Evolutionary conservation across 2,797 vertebrate genomes (phyloP), one percentile per base, ranked within the genome.

Genomic region (Trachops cirrhosus): DNA sequence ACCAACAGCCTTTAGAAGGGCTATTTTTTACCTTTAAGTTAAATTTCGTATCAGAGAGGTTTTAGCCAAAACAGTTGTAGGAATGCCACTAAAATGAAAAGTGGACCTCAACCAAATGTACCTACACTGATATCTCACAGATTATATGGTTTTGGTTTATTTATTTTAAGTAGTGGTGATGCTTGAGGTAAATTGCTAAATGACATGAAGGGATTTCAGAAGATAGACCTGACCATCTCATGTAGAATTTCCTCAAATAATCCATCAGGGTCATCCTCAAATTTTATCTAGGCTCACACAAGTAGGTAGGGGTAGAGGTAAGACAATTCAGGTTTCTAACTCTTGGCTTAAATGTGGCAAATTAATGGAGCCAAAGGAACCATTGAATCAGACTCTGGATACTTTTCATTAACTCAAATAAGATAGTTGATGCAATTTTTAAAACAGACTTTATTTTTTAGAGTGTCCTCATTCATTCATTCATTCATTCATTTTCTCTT

Each of bases 51-150:
- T 88, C 16, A 24, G 26, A 64, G 48, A 79, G n/a, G 19, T 91
- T 97, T 97, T 75, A 86, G 89, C 4, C 62, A 91, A 89, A 93
- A 85, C 2, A 91, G 29, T 59, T 39, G 26, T 74, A 96, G 22
- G 41, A 90, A 70, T 92, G 26, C 70, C 91, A 70, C 59, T 67
- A 70, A 95, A 96, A 89, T 46, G 12, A 95, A 95, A 92, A 37
- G 11, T 29, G 41, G 9, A 77, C 10, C 26, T 91, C 71, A 75
- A 84, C 8, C 64, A 91, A 95, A 79, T 83, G 32, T 29, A 11
- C 44, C 32, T 68, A 6, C 12, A 87, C 62, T 29, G 57, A 48
- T 67, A 92, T n/a, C 32, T 84, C 85, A 87, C 9, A 44, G 4
- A 71, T 86, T 70, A 64, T 48, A 77, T 48, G 26, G 18, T 50